These are phyloP conservation scores for Macrotrachela quadricornifera DNA, from an alignment of 1,140 invertebrate genomes.

Conservation along the genomic window DNA sequence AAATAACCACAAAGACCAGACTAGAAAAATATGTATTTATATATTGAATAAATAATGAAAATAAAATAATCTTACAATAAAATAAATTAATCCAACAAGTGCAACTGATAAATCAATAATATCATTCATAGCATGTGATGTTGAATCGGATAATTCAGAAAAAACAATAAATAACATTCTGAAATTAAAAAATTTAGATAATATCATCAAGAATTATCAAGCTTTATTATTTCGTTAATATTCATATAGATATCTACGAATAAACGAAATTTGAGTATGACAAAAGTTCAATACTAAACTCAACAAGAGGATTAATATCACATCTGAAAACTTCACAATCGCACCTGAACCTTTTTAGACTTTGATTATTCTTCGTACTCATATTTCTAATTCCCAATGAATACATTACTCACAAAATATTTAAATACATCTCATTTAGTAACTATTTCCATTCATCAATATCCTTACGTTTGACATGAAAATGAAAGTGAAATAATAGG, in stretches of 20 bases:
- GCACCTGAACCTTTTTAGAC: too few species aligned
- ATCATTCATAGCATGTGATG: too few species aligned
- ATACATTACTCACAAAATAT: too few species aligned
- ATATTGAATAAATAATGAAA: neutral
- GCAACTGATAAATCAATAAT: too few species aligned
- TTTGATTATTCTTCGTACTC: too few species aligned
- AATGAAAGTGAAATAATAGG: constrained; percentile 85
- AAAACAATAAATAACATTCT: constrained; percentile 7
- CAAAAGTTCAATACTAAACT: neutral
- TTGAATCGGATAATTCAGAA: neutral
- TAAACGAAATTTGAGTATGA: neutral
- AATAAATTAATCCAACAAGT: neutral
- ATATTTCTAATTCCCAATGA: too few species aligned
- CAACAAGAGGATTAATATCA: too few species aligned
- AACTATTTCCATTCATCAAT: too few species aligned
- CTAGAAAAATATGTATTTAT: constrained; percentile 13
- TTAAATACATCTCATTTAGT: too few species aligned
- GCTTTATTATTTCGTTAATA: neutral
- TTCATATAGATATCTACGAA: neutral
- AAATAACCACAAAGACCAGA: constrained; percentile 87
- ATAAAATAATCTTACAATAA: neutral
- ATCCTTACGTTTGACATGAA: constrained; percentile 67
- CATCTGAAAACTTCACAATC: too few species aligned
- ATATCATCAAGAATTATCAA: neutral
- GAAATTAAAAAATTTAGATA: neutral